Evolutionary conservation across 2,113 vertebrate genomes (phyloP), one percentile per base, ranked within the genome.

Genomic region (Nothoprocta perdicaria): DNA sequence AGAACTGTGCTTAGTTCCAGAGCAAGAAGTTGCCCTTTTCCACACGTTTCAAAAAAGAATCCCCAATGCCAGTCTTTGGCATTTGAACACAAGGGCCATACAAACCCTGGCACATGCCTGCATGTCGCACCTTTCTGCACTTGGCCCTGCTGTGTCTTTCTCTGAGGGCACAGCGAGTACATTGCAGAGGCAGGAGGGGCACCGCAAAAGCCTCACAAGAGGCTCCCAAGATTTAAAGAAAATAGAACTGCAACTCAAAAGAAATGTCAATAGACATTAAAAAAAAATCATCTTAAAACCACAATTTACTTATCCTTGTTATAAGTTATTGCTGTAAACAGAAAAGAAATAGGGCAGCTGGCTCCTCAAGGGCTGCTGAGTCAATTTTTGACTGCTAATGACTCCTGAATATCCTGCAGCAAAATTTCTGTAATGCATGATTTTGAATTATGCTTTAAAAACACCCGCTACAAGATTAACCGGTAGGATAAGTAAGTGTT

Each of bases 401-500:
- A 96, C 80, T 96, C 79, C 84, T 86, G 83, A 88, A 65, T 92
- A 92, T 83, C 87, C 85, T 89, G 90, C 75, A 93, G 82, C 0
- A 2, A 94, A 74, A 90, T 90, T 88, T 75, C 69, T 89, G 65
- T 55, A 92, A 82, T 69, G 68, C 80, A 83, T 50, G 53, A 84
- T 67, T 95, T 50, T 94, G 80, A 93, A 86, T 89, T 90, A 87
- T 2, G 12, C 73, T 95, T 92, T 83, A 61, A 89, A 95, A 96
- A 85, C 66, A 92, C 75, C 21, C 72, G 78, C 71, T 83, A 77
- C 41, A 83, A 90, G 94, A 96, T 94, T 93, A 95, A 94, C 87
- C 58, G 83, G 61, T 62, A 86, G 87, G 78, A 41, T 86, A 93
- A 93, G 62, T 84, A 93, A 93, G 62, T 21, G 38, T 82, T 88